Conservation (phyloP, 2,113 vertebrate genomes). For the Martes martes region DNA sequence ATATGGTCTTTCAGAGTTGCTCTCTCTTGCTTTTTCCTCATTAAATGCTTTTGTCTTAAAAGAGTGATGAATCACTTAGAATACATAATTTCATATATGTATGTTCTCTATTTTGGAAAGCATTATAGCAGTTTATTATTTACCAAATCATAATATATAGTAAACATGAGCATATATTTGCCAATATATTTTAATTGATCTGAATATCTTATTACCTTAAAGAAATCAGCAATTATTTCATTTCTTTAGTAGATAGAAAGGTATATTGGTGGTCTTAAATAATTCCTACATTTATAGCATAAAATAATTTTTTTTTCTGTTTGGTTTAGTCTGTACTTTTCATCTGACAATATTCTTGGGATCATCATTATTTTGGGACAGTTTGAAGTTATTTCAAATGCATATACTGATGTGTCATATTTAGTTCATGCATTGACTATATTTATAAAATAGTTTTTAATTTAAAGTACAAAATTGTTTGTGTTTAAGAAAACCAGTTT, state of each 20-base stretch:
- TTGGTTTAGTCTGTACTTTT: not conserved
- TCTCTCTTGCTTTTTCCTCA: not conserved
- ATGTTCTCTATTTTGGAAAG: not conserved
- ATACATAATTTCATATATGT: not conserved
- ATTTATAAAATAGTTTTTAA: not conserved
- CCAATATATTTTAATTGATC: not conserved
- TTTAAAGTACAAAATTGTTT: constrained; percentile 22
- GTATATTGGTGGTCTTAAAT: not conserved
- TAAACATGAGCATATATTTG: not conserved
- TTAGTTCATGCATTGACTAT: constrained; percentile 1
- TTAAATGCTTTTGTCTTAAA: not conserved
- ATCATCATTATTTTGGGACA: constrained; percentile 13
- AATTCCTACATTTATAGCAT: not conserved
- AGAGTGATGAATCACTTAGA: not conserved
- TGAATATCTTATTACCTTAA: not conserved
- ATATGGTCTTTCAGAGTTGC: not conserved
- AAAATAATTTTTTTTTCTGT: not conserved
- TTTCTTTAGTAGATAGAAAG: not conserved
- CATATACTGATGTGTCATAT: not conserved
- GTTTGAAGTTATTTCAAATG: not conserved
- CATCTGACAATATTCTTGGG: not conserved
- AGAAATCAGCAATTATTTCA: not conserved
- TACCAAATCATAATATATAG: not conserved
- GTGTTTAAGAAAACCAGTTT: constrained; percentile 39
- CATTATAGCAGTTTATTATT: not conserved